Evolutionary conservation across 2,888 invertebrate genomes (phyloP), one percentile per base, ranked within the genome.

Genomic region (Hetaerina titia): DNA sequence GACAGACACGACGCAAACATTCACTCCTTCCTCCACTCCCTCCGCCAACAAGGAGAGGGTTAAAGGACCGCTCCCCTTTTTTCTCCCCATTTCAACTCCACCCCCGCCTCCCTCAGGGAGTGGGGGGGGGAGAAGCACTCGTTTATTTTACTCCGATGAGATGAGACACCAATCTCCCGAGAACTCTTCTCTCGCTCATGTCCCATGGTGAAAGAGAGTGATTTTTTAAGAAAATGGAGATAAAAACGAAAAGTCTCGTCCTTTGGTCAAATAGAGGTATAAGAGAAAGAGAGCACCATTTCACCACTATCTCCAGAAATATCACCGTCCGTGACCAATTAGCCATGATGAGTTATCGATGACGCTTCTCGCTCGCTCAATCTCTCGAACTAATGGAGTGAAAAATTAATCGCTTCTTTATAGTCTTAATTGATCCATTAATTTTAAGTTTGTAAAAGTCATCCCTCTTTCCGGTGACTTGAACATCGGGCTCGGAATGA

Each of bases 371-470:
- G 7, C 81, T 81, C 31, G 31, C 81, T 81, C 81, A 81, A 81
- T 81, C 81, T 81, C 31, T 31, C 81, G 15, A 31, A 81, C 31
- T 81, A 81, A 81, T 81, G 81, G 81, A 81, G 81, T 81, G 81
- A 81, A 81, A 81, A 81, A 81, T 81, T 81, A 81, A 81, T 31
- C 81, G 31, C 81, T 81, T 11, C 81, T 81, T 31, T 31, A 31
- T 81, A 31, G 25, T 81, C 81, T 81, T 81, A 81, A 81, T 81
- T 81, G 81, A 81, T 81, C 81, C 81, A 81, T 81, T 81, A 31
- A 81, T 81, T 81, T 81, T 81, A 81, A 22, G 81, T 81, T 81
- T 81, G 81, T 81, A 81, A 81, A 74, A 81, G 81, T 81, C 81
- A 81, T 81, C 81, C 81, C 81, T 81, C 81, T 81, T 31, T 1